Evolutionary conservation across 2,888 invertebrate genomes (phyloP), one percentile per base, ranked within the genome.

Genomic region (Gari tellinella): DNA sequence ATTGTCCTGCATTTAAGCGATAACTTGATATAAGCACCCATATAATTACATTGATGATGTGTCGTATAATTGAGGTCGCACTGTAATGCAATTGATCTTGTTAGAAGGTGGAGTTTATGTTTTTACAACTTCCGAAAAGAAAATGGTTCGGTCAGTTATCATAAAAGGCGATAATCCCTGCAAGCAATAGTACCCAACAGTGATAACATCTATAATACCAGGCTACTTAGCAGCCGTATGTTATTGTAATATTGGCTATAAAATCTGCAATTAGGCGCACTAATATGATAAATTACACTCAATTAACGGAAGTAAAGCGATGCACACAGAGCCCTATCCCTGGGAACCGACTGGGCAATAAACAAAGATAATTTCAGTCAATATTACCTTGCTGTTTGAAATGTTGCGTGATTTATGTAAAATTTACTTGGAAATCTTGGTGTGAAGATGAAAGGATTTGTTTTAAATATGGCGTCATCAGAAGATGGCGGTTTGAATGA

Each of bases 211-310:
- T 31, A 31, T 46, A 21, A 48, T 52, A 40, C 21, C 21, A 25
- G 41, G 51, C 69, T 69, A 70, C 70, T 76, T 70, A 70, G 46
- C 75, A 64, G 64, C 58, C 37, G 38, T 64, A 17, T 63, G 70
- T 64, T 69, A 66, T 66, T 62, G 58, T 57, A 66, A 37, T 25
- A 7, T 15, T 26, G 21, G 61, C 51, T 49, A 68, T 74, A 68
- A 74, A 65, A 49, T n/a, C 58, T 23, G 60, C 64, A 60, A 64
- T 69, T 40, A 60, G 17, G 23, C 52, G 17, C 52, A 41, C 37
- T 21, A 40, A 58, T 46, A 60, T 26, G 17, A 60, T 70, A 58
- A 66, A 58, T 46, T 41, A 65, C 51, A 45, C 41, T 37, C 31
- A 21, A 52, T 19, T 23, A 51, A 62, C 62, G 62, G 62, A 62